Conservation (phyloP, 1,140 invertebrate species). For the Drosophila kikkawai region DNA sequence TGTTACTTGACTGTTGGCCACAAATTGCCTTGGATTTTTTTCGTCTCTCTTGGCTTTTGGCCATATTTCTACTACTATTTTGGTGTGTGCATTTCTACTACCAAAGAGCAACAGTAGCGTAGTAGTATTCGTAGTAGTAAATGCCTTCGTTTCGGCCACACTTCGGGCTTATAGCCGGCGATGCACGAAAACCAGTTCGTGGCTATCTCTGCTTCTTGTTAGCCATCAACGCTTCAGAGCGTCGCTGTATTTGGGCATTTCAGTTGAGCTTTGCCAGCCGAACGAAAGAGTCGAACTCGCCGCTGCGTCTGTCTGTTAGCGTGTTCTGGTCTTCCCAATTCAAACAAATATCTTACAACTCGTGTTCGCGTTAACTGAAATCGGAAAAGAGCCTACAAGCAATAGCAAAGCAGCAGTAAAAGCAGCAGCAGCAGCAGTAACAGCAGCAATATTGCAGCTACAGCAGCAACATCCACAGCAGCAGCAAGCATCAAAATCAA, state of each 20-base stretch:
- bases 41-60: constrained; percentile 11
- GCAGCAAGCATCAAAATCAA: constrained; percentile 22
- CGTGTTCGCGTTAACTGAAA: constrained; percentile 46
- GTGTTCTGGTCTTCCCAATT: constrained; percentile 47
- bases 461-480: constrained; percentile 11
- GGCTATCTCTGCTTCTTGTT: constrained; percentile 33
- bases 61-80: constrained; percentile 37
- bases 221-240: constrained; percentile 28
- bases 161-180: constrained; percentile 32
- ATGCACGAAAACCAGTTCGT: constrained; percentile 50
- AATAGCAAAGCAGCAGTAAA: constrained; percentile 6
- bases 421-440: constrained; percentile 10
- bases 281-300: constrained; percentile 56
- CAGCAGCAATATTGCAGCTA: constrained; percentile 3
- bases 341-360: constrained; percentile 37
- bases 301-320: constrained; percentile 63
- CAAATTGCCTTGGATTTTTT: constrained; percentile 36
- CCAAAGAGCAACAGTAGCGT: constrained; percentile 15
- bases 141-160: constrained; percentile 17
- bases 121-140: constrained; percentile 3
- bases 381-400: constrained; percentile 33
- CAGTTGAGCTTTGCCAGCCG: constrained; percentile 77
- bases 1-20: constrained; percentile 50
- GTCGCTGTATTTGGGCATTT: constrained; percentile 38
- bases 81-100: constrained; percentile 1